Evolutionary conservation across 2,888 invertebrate genomes (phyloP), one percentile per base, ranked within the genome.

Genomic region (Lepidocyrtoides sp.): DNA sequence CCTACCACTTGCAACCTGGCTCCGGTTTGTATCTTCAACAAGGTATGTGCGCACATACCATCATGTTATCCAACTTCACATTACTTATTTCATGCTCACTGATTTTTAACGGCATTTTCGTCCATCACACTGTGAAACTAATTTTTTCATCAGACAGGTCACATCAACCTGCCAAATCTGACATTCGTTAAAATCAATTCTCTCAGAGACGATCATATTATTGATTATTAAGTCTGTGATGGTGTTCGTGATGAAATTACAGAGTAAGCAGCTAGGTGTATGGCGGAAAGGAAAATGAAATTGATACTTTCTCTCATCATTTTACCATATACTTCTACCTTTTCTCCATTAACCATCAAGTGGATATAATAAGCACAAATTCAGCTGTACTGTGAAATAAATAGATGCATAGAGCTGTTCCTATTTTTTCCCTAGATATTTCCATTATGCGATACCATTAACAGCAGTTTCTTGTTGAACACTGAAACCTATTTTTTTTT

Each of bases 1-100:
- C 92, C 83, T 94, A 94, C 89, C 94, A 94, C 90, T 88, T 93
- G 48, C 93, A 93, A 85, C 92, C 93, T 20, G 93, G 92, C 26
- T 91, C 94, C 57, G 93, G 93, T 51, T 91, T 93, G 77, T 94
- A 94, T 92, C 93, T 93, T 91, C 94, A 93, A 79, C 93, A 93
- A 94, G 94, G 94, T 94, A 84, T 89, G 72, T 90, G 72, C 7
- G 66, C 57, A 57, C 2, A 23, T 20, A n/a, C n/a, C n/a, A 51
- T 20, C 17, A 54, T 36, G 0, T 29, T 32, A 36, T 57, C 32
- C 23, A 29, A 51, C 2, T 17, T 20, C n/a, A 20, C 2, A 36
- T 36, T 36, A 36, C 36, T 36, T n/a, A n/a, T n/a, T n/a, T n/a
- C n/a, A n/a, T n/a, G 26, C 26, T 48, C 12, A 14, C 2, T 48